These are phyloP conservation scores for Rhea pennata DNA, from an alignment of 2,113 vertebrate species.

Conservation along the genomic window DNA sequence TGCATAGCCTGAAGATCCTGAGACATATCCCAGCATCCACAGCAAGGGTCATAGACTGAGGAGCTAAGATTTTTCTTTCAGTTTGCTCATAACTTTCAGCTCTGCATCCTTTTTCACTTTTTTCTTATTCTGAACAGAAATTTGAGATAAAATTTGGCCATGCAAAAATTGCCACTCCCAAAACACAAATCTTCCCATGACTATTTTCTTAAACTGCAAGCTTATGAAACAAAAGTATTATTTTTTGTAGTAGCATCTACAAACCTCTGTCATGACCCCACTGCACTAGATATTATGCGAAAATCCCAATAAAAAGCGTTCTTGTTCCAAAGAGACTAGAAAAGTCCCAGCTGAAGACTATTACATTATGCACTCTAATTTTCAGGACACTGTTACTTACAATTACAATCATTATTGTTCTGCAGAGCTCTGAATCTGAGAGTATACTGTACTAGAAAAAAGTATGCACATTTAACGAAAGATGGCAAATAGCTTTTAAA, in stretches of 20 bases:
- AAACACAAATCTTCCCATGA: background rate
- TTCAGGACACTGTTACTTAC: background rate
- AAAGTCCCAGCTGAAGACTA: background rate
- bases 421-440: background rate
- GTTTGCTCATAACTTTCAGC: background rate
- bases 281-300: background rate
- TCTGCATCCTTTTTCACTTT: background rate
- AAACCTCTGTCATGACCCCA: background rate
- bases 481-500: background rate
- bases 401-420: background rate
- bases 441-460: background rate
- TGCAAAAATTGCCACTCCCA: background rate
- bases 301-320: background rate
- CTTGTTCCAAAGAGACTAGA: background rate
- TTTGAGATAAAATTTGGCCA: background rate
- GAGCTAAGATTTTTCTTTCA: background rate
- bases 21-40: background rate
- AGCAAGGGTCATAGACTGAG: background rate
- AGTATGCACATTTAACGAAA: accelerated
- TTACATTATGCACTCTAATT: background rate
- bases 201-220: background rate
- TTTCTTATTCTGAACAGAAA: background rate
- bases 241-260: background rate
- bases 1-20: background rate
- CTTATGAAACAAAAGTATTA: background rate